Evolutionary conservation across 2,797 vertebrate genomes (phyloP).

Genomic region (Ceyx erithaca): DNA sequence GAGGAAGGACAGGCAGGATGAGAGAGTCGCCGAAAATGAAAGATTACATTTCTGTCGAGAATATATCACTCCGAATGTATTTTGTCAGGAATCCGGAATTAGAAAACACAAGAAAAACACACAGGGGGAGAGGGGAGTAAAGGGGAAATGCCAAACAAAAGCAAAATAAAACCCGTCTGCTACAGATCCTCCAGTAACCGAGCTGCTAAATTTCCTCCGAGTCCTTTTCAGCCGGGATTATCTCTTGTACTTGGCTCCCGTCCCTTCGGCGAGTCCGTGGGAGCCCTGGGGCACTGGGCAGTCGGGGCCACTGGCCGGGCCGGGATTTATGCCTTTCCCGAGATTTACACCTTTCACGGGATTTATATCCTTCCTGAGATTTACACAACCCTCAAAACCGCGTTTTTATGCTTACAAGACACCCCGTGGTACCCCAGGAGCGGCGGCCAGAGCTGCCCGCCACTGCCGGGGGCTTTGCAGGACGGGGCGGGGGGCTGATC

Average conservation of each 20-base stretch:
- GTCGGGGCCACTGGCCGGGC: too few relatives aligned
- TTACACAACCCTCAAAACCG: not conserved
- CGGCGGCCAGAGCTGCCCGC: not conserved
- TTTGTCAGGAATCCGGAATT: not conserved
- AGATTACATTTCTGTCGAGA: not conserved
- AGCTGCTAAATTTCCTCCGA: not conserved
- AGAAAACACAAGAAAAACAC: not conserved
- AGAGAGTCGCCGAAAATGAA: not conserved
- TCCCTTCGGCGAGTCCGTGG: not conserved
- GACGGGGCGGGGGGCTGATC: not conserved
- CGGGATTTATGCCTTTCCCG: not conserved
- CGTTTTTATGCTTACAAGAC: not conserved
- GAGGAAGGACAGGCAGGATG: too few relatives aligned
- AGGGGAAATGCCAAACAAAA: not conserved
- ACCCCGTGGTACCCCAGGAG: not conserved
- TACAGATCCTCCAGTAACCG: not conserved
- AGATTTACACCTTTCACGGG: not conserved
- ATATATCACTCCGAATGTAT: not conserved
- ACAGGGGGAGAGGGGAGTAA: not conserved
- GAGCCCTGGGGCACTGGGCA: not conserved
- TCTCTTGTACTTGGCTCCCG: not conserved
- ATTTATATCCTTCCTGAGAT: not conserved
- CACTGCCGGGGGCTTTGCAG: not conserved
- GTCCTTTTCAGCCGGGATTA: not conserved
- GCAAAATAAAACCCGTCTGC: constrained; percentile 6